phyloP scores from a whole-genome alignment of 64 coral and sea anemone genomes.

The Astreopora myriophthalma region DNA sequence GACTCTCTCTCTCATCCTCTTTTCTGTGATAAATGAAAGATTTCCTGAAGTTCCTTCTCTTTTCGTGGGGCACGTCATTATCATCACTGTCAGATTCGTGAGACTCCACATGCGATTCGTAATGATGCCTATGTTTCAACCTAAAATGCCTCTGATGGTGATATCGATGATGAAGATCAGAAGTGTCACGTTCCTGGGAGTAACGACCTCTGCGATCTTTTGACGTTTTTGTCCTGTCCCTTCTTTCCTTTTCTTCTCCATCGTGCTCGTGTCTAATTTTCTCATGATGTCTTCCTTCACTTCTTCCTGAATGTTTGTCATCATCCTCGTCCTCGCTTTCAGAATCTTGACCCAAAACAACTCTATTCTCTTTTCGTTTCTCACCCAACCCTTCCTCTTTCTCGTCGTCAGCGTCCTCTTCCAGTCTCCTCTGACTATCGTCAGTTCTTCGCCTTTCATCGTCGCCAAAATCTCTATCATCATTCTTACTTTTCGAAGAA shows the following conservation, averaged over 20 bases:
- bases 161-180: not conserved
- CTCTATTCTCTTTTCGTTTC: slow-evolving; percentile 11
- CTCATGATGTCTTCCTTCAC: not conserved
- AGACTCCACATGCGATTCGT: not conserved
- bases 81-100: not conserved
- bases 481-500: not conserved
- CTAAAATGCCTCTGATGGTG: not conserved
- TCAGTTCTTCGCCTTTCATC: not conserved
- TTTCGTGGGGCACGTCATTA: not conserved
- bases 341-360: slow-evolving; percentile 84
- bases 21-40: not conserved
- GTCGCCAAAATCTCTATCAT: slow-evolving; percentile 4
- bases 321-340: slow-evolving; percentile 43
- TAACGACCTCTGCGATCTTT: not conserved
- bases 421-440: not conserved
- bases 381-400: not conserved
- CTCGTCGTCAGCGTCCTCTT: not conserved
- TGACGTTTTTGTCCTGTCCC: not conserved
- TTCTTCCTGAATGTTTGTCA: not conserved
- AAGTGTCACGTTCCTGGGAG: not conserved
- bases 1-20: not conserved
- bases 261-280: not conserved
- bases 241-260: not conserved
- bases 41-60: slow-evolving; percentile 1
- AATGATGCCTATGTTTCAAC: not conserved